Base-by-base conservation (phyloP, 2,888 invertebrate genomes). In the Drosophila anomelani region DNA sequence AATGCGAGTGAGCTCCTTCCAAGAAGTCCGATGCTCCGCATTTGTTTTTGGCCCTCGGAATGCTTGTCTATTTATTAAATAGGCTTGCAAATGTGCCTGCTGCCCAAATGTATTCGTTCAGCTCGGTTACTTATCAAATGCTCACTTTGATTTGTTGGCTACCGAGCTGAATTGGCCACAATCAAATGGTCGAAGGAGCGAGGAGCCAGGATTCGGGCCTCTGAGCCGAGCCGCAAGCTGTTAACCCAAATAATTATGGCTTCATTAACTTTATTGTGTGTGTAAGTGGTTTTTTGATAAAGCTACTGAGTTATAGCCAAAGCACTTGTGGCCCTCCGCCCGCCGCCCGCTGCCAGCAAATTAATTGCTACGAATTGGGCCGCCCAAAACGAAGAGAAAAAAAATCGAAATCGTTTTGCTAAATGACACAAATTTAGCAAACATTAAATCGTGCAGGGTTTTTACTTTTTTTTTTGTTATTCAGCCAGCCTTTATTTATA, bases 211-310 rank as follows among this genome's bases (percentile, higher is more conserved):
- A 53, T 55, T 43, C 39, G 57, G 57, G 41, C 36, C 67, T 75
- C 34, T n/a, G 20, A 72, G 81, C 84, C 79, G 26, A 72, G 81
- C 85, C 79, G 80, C 87, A 88, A 85, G 89, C 89, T 85, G 85
- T 85, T 85, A 88, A 87, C 89, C 85, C 85, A 88, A 85, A 85
- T 88, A 85, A 85, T 85, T 87, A 86, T 87, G 82, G 85, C 87
- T 86, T 87, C 87, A 86, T 86, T 86, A 87, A 85, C 75, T 88
- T 86, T 78, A 85, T 86, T 88, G 85, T 86, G 82, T 87, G 85
- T 80, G 78, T 86, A 80, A 88, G 79, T 86, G 85, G 85, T 86
- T 86, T 86, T 85, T 88, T 86, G 87, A 85, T 88, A 86, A 88
- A 80, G 84, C 77, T 71, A 69, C 79, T 83, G 86, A 84, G 78